Base-by-base conservation (phyloP, 1,140 invertebrate species). In the Drosophila lacertosa region DNA sequence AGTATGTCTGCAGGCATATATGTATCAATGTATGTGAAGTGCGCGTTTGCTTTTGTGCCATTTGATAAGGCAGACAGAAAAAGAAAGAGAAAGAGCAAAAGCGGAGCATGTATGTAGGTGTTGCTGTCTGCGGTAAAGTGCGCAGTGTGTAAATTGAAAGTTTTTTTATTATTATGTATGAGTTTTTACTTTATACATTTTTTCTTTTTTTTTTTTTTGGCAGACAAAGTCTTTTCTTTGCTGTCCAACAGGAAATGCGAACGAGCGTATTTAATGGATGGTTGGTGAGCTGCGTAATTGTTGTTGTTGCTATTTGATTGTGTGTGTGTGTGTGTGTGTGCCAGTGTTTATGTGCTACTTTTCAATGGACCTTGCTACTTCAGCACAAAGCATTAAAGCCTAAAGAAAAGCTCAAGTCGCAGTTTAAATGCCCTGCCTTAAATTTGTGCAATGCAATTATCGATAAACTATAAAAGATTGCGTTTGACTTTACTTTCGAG, bases 181-280 rank as follows among this genome's bases (percentile, higher is more conserved):
- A 67, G 24, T 35, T 62, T 54, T 48, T 16, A 44, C 44, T 47
- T 55, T n/a, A 13, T 50, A 42, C 9, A 53, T 42, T 72, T 72
- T 60, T 39, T 65, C n/a, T n/a, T 51, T 55, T 24, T 51, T 60
- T 24, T 40, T 51, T 80, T 80, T 84, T 81, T 72, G 65, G 47
- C 81, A 77, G 77, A 84, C 81, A 88, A 88, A 51, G 69, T 59
- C 44, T 54, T 64, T 73, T 69, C 58, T 67, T 75, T 60, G 50
- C 69, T 53, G 68, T 57, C 55, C 75, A 81, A 88, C 81, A 84
- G 81, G 81, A 84, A 84, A 84, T 84, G 81, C 82, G 81, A 84
- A 74, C 81, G 69, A 88, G 74, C 74, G 81, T 81, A 79, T 86
- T 77, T 74, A 84, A 88, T 84, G 66, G 76, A 60, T 29, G 7